Percentiles rank a stretch among this genome's conserved stretches.
Conservation (phyloP, 2,113 vertebrate genomes). For the Rhadina sibilatrix region DNA sequence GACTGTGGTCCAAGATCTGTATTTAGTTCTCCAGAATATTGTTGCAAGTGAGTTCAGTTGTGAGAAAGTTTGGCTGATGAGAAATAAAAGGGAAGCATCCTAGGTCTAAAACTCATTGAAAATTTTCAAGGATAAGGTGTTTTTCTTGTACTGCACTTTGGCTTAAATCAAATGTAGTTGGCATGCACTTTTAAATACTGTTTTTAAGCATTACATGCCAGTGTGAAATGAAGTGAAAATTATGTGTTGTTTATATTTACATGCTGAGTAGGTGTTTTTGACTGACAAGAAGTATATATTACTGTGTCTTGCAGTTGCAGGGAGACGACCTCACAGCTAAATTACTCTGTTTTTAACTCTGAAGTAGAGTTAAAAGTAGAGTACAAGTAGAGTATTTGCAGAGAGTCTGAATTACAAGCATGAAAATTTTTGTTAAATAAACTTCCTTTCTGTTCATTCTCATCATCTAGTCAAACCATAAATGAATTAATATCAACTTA, state of each 20-base stretch:
- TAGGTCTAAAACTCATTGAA: not conserved
- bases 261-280: slow-evolving; percentile 23
- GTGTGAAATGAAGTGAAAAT: slow-evolving; percentile 40
- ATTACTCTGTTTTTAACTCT: slow-evolving; percentile 18
- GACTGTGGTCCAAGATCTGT: not conserved
- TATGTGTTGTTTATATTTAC: slow-evolving; percentile 51
- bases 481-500: not conserved
- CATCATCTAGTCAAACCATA: not conserved
- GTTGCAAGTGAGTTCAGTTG: not conserved
- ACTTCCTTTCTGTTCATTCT: not conserved
- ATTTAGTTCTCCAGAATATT: not conserved
- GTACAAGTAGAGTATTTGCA: not conserved
- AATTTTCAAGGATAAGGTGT: not conserved
- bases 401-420: not conserved
- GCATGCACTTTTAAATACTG: not conserved
- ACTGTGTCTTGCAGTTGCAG: not conserved
- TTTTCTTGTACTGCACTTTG: not conserved
- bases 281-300: slow-evolving; percentile 19
- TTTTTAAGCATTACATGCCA: slow-evolving; percentile 17
- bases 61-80: not conserved
- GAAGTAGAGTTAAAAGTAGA: not conserved
- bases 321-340: not conserved
- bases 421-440: not conserved
- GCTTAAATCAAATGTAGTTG: slow-evolving; percentile 11
- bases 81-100: not conserved